Percentiles rank a stretch among this genome's conserved stretches.
These are phyloP conservation scores for Neodon shergylaensis DNA, from an alignment of 2,113 vertebrate species.

Conservation along the genomic window DNA sequence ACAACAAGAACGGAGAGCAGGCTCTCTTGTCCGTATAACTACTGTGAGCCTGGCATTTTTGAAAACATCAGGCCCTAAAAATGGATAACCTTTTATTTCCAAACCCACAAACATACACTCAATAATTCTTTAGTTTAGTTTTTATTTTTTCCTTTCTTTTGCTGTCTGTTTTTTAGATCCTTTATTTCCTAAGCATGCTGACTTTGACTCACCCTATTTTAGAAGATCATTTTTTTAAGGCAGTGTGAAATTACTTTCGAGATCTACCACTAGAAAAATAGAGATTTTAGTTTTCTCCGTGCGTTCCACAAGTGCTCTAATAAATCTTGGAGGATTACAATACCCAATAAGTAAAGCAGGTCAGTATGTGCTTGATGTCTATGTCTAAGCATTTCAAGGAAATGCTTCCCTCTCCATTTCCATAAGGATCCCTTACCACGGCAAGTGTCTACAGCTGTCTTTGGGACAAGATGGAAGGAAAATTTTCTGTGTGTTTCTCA, in stretches of 20 bases:
- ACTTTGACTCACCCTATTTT: neutral
- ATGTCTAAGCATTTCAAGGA: neutral
- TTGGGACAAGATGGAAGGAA: neutral
- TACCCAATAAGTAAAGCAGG: neutral
- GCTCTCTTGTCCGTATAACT: neutral
- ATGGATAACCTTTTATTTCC: neutral
- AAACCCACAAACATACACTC: neutral
- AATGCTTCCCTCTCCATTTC: neutral
- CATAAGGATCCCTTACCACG: neutral
- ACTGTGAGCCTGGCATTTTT: neutral
- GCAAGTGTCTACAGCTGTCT: neutral
- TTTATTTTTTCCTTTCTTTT: neutral
- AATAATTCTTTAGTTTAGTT: neutral
- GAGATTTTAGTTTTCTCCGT: neutral
- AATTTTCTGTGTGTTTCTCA: neutral
- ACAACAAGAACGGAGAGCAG: neutral
- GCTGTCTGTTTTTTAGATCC: neutral
- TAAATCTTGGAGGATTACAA: neutral
- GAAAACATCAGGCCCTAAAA: neutral
- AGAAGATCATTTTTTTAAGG: neutral
- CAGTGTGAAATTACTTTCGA: neutral
- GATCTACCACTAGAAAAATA: neutral
- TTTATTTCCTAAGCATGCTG: neutral
- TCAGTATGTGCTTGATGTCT: neutral
- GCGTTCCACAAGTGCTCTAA: neutral